Conservation (phyloP, 2,113 vertebrate genomes). For the Dicrurus megarhynchus region DNA sequence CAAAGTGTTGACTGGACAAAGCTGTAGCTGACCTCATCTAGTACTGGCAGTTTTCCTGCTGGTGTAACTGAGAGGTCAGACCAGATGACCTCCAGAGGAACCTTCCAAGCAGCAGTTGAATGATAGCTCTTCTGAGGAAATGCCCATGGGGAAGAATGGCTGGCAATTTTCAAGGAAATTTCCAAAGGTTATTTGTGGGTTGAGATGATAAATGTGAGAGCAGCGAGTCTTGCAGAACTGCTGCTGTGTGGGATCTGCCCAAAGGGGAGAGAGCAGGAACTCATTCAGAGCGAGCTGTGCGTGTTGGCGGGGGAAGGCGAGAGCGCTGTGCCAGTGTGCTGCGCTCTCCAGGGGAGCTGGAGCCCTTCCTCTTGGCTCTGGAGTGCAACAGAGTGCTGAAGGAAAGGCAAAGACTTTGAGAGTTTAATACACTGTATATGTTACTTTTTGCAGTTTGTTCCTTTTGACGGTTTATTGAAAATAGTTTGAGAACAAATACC, state of each 20-base stretch:
- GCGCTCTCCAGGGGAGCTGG: not conserved
- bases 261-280: not conserved
- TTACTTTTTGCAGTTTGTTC: not conserved
- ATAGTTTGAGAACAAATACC: not conserved
- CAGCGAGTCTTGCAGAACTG: not conserved
- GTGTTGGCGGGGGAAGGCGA: not conserved
- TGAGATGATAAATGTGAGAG: not conserved
- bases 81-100: not conserved
- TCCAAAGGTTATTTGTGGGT: not conserved
- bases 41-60: not conserved
- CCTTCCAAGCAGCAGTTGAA: not conserved
- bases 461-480: not conserved
- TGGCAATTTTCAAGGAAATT: not conserved
- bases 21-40: not conserved
- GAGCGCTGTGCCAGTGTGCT: not conserved
- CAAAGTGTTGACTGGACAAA: not conserved
- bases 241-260: not conserved
- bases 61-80: not conserved
- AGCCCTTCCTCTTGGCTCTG: not conserved
- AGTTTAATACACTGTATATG: not conserved
- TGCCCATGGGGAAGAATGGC: not conserved
- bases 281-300: not conserved
- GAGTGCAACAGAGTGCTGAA: not conserved
- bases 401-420: not conserved
- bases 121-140: not conserved